phyloP scores from a whole-genome alignment of 2,113 vertebrate genomes.

The Nestor notabilis region DNA sequence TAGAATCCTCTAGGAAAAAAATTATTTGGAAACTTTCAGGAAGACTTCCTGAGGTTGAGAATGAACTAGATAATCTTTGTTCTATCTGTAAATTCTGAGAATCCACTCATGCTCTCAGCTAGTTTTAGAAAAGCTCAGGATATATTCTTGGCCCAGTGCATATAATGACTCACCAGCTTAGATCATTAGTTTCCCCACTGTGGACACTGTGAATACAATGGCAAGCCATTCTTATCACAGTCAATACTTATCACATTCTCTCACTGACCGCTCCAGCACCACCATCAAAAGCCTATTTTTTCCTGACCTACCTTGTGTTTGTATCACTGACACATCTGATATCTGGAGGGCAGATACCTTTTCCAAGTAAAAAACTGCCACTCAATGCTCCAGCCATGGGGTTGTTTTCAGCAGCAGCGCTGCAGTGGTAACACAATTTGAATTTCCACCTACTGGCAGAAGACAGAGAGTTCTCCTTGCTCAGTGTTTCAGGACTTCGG shows the following conservation, averaged over 20 bases:
- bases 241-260: background rate
- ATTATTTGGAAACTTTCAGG: background rate
- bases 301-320: background rate
- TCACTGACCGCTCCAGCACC: background rate
- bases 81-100: background rate
- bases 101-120: background rate
- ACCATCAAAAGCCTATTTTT: background rate
- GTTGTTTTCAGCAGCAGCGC: background rate
- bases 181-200: background rate
- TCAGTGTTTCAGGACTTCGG: rapidly evolving
- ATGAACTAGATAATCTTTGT: background rate
- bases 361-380: background rate
- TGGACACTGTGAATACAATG: background rate
- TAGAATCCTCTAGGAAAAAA: background rate
- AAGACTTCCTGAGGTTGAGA: background rate
- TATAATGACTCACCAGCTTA: background rate
- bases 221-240: background rate
- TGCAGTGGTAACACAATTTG: background rate
- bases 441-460: background rate
- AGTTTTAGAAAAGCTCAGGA: background rate
- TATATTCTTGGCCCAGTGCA: background rate
- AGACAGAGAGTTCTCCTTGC: background rate
- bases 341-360: background rate
- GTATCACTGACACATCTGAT: background rate
- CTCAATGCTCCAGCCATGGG: background rate